These are phyloP conservation scores for Cephus spinipes DNA, from an alignment of 2,888 invertebrate species.

Conservation along the genomic window DNA sequence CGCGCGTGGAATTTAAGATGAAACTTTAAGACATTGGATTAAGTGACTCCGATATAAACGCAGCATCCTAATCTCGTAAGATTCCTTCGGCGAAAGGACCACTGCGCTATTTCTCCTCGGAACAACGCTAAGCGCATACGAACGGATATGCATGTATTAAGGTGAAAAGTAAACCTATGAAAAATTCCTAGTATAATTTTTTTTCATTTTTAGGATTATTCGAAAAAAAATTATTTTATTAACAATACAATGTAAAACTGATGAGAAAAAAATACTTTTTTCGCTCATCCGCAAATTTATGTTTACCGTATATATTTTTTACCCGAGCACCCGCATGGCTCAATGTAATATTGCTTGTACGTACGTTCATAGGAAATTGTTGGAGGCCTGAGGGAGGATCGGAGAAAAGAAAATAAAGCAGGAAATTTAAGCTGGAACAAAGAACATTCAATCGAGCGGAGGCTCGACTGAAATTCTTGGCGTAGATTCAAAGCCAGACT, in stretches of 20 bases:
- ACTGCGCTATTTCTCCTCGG: background rate
- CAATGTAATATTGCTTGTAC: background rate
- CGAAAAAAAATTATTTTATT: no score
- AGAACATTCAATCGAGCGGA: background rate
- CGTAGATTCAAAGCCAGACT: constrained; percentile 54
- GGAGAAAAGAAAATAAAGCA: background rate
- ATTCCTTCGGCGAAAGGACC: background rate
- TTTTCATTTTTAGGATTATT: background rate
- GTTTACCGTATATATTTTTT: no score
- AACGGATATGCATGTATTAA: background rate
- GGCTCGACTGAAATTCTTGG: constrained; percentile 59
- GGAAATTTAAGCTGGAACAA: background rate
- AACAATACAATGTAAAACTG: no score
- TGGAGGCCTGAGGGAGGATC: background rate
- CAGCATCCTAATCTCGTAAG: background rate
- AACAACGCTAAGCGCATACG: background rate
- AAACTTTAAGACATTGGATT: background rate
- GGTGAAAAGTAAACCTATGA: background rate
- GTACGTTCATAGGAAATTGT: background rate
- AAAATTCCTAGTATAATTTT: background rate
- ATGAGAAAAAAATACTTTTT: no score
- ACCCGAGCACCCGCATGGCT: background rate
- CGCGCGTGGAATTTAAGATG: background rate
- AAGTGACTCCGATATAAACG: background rate
- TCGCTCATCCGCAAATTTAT: no score